Percentiles rank a stretch among this genome's conserved stretches.
Conservation (phyloP, 2,888 invertebrate species). For the Metellina segmentata region DNA sequence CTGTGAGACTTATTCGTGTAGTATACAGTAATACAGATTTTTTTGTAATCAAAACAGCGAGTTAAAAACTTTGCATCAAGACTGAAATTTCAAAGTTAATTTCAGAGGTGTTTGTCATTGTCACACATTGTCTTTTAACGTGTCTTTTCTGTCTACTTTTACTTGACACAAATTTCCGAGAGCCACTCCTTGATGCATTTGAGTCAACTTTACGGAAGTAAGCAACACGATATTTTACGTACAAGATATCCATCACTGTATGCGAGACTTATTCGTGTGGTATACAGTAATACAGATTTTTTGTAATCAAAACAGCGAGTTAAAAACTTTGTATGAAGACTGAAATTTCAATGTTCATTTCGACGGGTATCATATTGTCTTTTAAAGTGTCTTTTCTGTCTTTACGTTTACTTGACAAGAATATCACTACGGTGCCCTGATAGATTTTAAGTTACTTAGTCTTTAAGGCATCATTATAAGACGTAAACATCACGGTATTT, state of each 20-base stretch:
- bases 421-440: not conserved
- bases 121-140: not conserved
- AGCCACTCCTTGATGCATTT: not conserved
- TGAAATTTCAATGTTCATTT: not conserved
- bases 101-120: not conserved
- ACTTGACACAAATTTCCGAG: not conserved
- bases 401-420: not conserved
- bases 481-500: too few species aligned
- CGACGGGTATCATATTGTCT: too few species aligned
- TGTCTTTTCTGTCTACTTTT: not conserved
- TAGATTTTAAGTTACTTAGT: too few species aligned
- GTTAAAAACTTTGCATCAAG: conserved; percentile 23
- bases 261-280: not conserved
- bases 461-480: too few species aligned
- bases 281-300: not conserved
- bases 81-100: not conserved
- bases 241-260: not conserved
- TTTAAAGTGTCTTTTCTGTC: not conserved
- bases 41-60: conserved; percentile 34
- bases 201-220: not conserved
- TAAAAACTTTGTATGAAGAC: conserved; percentile 17
- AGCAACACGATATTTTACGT: not conserved
- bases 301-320: conserved; percentile 27
- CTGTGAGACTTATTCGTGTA: not conserved
- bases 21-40: not conserved